These are phyloP conservation scores for Poeciliopsis paucimaculata DNA, from an alignment of 2,797 vertebrate species.

Conservation along the genomic window DNA sequence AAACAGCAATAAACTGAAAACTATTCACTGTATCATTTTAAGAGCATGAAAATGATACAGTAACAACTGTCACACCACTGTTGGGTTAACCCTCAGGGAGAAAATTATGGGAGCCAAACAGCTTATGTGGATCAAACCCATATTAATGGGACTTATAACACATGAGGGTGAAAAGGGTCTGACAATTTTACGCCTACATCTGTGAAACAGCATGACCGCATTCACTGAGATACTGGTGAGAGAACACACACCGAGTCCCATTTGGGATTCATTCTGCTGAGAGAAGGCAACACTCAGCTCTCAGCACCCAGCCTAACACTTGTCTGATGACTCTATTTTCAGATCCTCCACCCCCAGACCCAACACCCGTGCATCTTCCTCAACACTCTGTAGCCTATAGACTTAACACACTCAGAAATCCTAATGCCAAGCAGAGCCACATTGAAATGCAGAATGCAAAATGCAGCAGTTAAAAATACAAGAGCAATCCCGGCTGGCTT, in stretches of 20 bases:
- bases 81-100: constrained; percentile 13
- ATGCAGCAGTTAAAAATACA: background rate
- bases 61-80: constrained; percentile 12
- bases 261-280: constrained; percentile 35
- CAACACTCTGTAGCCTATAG: background rate
- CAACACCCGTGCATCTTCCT: constrained; percentile 20
- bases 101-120: constrained; percentile 29
- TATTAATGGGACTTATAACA: constrained; percentile 77
- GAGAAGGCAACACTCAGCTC: constrained; percentile 46
- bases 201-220: constrained; percentile 49
- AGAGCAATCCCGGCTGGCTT: background rate
- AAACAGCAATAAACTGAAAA: constrained; percentile 14
- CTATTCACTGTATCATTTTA: no score
- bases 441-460: background rate
- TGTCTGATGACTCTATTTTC: constrained; percentile 57
- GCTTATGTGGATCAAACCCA: constrained; percentile 66
- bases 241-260: constrained; percentile 23
- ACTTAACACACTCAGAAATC: background rate
- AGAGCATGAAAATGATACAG: constrained; percentile 25
- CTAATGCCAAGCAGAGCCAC: background rate
- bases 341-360: constrained; percentile 4
- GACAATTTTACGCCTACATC: constrained; percentile 69
- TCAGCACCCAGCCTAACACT: constrained; percentile 60
- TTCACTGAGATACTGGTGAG: constrained; percentile 45
- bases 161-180: constrained; percentile 69